A percentile compares a stretch with the other conserved stretches of the same genome.
Evolutionary conservation across 2,888 invertebrate genomes (phyloP).

Genomic region (Ceratothoa steindachneri): DNA sequence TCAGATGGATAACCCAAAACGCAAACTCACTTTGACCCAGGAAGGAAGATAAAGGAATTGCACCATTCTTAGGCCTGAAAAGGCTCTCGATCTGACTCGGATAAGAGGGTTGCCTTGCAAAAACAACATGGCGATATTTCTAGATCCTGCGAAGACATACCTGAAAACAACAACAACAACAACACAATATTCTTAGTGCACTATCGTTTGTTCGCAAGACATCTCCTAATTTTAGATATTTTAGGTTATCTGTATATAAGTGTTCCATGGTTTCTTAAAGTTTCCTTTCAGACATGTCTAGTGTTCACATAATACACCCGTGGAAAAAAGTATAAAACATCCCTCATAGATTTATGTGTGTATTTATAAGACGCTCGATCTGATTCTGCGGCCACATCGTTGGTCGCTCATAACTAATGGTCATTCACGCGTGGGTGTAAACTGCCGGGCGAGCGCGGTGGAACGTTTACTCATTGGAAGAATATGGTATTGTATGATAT

Average conservation of each 20-base stretch:
- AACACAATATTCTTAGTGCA: too few species aligned
- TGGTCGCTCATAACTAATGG: too few species aligned
- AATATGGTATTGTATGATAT: too few species aligned
- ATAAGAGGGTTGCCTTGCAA: slow-evolving; percentile 36
- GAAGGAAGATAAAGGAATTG: slow-evolving; percentile 43
- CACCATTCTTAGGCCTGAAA: slow-evolving; percentile 36
- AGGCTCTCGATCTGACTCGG: slow-evolving; percentile 26
- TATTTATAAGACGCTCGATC: too few species aligned
- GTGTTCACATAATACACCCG: too few species aligned
- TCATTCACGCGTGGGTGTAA: too few species aligned
- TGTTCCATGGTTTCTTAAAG: background rate
- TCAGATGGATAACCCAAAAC: too few species aligned
- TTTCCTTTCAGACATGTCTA: background rate
- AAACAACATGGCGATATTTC: slow-evolving; percentile 41
- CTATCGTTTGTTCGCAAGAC: background rate
- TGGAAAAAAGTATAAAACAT: too few species aligned
- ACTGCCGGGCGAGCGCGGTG: too few species aligned
- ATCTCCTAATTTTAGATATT: background rate
- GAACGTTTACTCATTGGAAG: too few species aligned
- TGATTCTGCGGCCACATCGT: too few species aligned
- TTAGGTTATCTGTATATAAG: background rate
- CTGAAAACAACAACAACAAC: slow-evolving; percentile 11
- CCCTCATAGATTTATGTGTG: too few species aligned
- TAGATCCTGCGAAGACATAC: slow-evolving; percentile 39
- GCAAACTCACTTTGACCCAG: slow-evolving; percentile 42